These are phyloP conservation scores for Mystacornis crossleyi DNA, from an alignment of 2,113 vertebrate species.

Conservation along the genomic window DNA sequence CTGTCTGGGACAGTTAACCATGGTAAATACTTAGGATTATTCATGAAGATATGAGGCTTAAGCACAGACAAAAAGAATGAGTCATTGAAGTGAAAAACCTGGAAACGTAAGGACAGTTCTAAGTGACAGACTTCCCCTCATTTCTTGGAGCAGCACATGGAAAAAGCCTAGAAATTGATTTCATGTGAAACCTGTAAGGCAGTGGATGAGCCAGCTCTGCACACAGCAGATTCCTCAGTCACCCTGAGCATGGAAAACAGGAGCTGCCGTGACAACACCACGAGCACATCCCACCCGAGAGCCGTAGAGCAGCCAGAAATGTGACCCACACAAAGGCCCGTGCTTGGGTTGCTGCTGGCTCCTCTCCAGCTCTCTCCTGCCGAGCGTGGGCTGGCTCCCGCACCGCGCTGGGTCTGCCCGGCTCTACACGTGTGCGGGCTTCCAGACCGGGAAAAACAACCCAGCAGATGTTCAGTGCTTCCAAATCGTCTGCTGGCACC, in stretches of 20 bases:
- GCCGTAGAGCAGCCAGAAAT: neutral
- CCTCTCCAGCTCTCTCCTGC: neutral
- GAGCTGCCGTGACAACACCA: neutral
- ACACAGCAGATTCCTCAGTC: neutral
- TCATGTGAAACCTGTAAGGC: neutral
- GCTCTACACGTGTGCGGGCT: neutral
- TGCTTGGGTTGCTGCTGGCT: neutral
- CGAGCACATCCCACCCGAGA: neutral
- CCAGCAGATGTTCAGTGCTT: neutral
- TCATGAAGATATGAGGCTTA: neutral
- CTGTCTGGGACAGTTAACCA: neutral
- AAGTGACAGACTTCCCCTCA: neutral
- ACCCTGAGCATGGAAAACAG: neutral
- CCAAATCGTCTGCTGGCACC: neutral
- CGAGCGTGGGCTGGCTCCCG: fast-evolving
- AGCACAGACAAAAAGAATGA: neutral
- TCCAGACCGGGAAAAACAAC: neutral
- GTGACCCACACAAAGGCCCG: neutral
- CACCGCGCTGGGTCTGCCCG: neutral
- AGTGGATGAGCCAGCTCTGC: fast-evolving
- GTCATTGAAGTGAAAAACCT: neutral
- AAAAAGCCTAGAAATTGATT: neutral
- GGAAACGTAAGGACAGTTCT: neutral
- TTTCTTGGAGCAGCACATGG: neutral
- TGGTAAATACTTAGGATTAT: neutral